Evolutionary conservation across 2,113 vertebrate species (phyloP).

Genomic region (Stigmatopora nigra): DNA sequence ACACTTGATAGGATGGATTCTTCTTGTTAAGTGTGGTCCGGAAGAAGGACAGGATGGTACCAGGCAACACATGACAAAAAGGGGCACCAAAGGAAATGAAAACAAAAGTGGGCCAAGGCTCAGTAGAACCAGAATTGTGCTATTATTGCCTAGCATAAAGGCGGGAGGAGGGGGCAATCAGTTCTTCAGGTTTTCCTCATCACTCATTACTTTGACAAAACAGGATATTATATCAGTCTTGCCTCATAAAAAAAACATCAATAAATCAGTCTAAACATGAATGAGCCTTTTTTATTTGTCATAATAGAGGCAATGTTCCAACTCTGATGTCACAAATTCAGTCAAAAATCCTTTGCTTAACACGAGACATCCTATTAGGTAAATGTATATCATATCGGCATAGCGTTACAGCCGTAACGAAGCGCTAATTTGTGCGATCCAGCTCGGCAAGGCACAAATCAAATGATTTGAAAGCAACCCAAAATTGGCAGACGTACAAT

Average conservation of each 20-base stretch:
- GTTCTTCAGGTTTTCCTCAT: constrained; percentile 7
- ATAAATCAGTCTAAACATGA: constrained; percentile 25
- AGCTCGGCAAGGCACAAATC: not conserved
- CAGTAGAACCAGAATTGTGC: not conserved
- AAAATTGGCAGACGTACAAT: constrained; percentile 25
- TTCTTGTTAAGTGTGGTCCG: not conserved
- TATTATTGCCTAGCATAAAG: constrained; percentile 13
- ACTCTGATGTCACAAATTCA: constrained; percentile 27
- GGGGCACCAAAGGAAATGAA: constrained; percentile 10
- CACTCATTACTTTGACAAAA: constrained; percentile 14
- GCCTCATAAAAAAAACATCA: constrained; percentile 13
- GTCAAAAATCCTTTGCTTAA: not conserved
- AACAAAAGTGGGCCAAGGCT: constrained; percentile 11
- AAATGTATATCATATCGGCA: not conserved
- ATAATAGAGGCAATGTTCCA: not conserved
- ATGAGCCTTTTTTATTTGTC: constrained; percentile 14
- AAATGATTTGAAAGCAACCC: not conserved
- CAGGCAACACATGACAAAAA: constrained; percentile 7
- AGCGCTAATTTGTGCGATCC: too few relatives aligned
- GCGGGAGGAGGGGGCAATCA: not conserved
- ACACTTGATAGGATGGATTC: not conserved
- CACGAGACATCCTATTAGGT: too few relatives aligned
- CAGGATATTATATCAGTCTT: constrained; percentile 1
- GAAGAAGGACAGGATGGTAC: constrained; percentile 13
- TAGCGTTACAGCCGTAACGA: not conserved